phyloP scores from a whole-genome alignment of 2,888 invertebrate species.

The Blastobasis lacticolella region DNA sequence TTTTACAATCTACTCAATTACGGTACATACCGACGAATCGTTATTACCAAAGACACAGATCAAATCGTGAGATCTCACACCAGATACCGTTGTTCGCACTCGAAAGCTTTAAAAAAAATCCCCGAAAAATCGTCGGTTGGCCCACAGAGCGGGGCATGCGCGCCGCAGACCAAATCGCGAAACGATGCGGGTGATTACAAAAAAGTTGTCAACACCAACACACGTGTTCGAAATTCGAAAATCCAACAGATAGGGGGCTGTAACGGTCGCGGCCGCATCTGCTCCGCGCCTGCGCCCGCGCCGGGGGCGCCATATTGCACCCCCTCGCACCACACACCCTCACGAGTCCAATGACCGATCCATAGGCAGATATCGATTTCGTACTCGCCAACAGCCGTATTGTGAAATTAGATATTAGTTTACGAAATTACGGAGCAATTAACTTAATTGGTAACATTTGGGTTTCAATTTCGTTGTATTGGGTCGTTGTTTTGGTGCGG shows the following conservation, averaged over 20 bases:
- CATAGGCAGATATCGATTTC: slow-evolving; percentile 21
- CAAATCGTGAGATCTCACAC: no score
- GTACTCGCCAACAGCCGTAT: slow-evolving; percentile 13
- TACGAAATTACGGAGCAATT: no score
- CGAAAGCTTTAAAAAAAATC: slow-evolving; percentile 1
- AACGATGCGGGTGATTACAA: slow-evolving; percentile 52
- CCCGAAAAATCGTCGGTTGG: neutral
- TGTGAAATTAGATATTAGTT: no score
- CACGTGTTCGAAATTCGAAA: slow-evolving; percentile 65
- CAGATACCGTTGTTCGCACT: slow-evolving; percentile 3
- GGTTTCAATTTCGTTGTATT: no score
- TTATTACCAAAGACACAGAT: no score
- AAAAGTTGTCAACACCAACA: slow-evolving; percentile 58
- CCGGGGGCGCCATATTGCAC: slow-evolving; percentile 33
- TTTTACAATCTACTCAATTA: no score
- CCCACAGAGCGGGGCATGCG: neutral
- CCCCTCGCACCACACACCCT: slow-evolving; percentile 23
- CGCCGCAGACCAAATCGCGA: slow-evolving; percentile 26
- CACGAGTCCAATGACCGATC: slow-evolving; percentile 30
- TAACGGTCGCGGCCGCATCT: slow-evolving; percentile 65
- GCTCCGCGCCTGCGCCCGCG: slow-evolving; percentile 32
- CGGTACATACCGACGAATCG: no score
- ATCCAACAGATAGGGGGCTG: slow-evolving; percentile 57
- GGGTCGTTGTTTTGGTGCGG: no score
- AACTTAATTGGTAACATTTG: no score